Evolutionary conservation across 2,888 invertebrate species (phyloP).

Genomic region (Catocala nupta): DNA sequence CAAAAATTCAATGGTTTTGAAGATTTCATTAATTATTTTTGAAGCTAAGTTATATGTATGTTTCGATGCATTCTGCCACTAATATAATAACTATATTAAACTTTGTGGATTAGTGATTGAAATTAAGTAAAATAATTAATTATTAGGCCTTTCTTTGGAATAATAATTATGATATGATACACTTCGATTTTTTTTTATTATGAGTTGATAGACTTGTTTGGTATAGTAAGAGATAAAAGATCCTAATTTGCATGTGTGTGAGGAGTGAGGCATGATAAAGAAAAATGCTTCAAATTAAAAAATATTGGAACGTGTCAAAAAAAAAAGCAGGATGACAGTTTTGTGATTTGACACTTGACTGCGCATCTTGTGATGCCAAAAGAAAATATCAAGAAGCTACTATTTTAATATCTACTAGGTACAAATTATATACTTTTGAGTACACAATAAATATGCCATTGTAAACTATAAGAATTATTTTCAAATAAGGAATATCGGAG

Average conservation of each 20-base stretch:
- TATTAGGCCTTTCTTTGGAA: neutral
- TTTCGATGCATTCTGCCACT: neutral
- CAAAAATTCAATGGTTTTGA: neutral
- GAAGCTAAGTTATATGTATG: neutral
- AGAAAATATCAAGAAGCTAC: neutral
- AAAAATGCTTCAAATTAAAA: slow-evolving; percentile 52
- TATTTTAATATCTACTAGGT: too few species aligned
- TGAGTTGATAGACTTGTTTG: slow-evolving; percentile 22
- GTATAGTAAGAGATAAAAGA: slow-evolving; percentile 20
- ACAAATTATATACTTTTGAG: too few species aligned
- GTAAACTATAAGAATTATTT: too few species aligned
- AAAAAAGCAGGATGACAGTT: slow-evolving; percentile 28
- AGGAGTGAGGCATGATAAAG: slow-evolving; percentile 25
- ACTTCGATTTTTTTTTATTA: slow-evolving; percentile 41
- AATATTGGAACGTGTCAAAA: slow-evolving; percentile 29
- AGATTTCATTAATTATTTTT: neutral
- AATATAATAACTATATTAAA: neutral
- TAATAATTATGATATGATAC: slow-evolving; percentile 18
- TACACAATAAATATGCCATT: too few species aligned
- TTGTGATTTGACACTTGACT: slow-evolving; percentile 12
- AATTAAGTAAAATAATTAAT: neutral
- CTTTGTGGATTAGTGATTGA: neutral
- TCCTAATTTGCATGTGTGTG: slow-evolving; percentile 4
- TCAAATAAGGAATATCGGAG: too few species aligned
- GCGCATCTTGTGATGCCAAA: neutral